These are phyloP conservation scores for Buathra laborator DNA, from an alignment of 2,888 invertebrate genomes.

Conservation along the genomic window DNA sequence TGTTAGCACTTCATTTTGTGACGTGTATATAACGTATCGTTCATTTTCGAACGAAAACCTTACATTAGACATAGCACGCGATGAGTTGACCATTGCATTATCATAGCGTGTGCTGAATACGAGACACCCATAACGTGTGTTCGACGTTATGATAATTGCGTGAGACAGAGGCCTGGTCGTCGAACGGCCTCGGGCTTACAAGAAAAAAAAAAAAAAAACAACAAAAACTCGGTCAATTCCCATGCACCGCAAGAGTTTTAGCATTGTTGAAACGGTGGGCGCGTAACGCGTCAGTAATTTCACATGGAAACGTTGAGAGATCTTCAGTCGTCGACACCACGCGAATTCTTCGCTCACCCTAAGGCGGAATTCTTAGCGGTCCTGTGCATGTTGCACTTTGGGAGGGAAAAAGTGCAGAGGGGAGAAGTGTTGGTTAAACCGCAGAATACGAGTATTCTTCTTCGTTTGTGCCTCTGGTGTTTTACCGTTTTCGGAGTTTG, in stretches of 20 bases:
- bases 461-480: neutral
- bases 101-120: constrained; percentile 38
- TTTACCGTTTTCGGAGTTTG: constrained; percentile 8
- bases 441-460: constrained; percentile 14
- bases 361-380: constrained; percentile 48
- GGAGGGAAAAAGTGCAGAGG: neutral
- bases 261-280: constrained; percentile 57
- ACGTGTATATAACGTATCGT: constrained; percentile 10
- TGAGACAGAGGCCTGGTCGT: constrained; percentile 65
- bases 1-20: neutral
- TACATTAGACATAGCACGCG: constrained; percentile 37
- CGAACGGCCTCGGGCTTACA: constrained; percentile 38
- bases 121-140: constrained; percentile 52
- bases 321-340: constrained; percentile 36
- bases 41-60: neutral
- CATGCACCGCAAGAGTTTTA: constrained; percentile 48
- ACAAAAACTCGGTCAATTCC: constrained; percentile 72
- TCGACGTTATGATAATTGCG: constrained; percentile 69
- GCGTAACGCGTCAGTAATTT: constrained; percentile 67
- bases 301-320: constrained; percentile 51
- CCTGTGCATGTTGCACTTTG: constrained; percentile 56
- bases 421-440: constrained; percentile 55
- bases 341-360: constrained; percentile 49
- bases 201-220: constrained; percentile 33
- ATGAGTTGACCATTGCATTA: constrained; percentile 25